phyloP scores from a whole-genome alignment of 1,140 invertebrate genomes.

The Drosophila triauraria region DNA sequence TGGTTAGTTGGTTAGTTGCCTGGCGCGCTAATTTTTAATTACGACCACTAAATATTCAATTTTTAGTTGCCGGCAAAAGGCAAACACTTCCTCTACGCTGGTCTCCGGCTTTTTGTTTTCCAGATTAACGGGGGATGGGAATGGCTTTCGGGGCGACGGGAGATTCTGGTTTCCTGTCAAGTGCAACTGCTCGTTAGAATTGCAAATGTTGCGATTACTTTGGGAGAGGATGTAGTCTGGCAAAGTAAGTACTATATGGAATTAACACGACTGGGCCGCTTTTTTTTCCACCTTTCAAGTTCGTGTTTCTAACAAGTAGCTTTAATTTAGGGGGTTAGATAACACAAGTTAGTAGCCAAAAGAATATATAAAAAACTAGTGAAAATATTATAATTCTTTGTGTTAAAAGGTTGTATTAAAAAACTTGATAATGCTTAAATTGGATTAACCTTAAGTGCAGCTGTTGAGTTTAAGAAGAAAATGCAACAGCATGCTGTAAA shows the following conservation, averaged over 20 bases:
- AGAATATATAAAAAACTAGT: too few species aligned
- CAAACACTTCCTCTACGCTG: constrained; percentile 69
- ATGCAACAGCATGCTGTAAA: too few species aligned
- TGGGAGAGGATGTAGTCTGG: constrained; percentile 26
- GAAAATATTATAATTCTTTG: too few species aligned
- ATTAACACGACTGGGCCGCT: constrained; percentile 21
- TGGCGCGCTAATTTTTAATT: constrained; percentile 81
- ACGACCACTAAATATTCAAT: constrained; percentile 82
- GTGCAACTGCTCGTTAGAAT: constrained; percentile 57
- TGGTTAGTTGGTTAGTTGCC: constrained; percentile 50
- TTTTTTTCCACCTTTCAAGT: neutral
- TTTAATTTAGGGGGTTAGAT: neutral
- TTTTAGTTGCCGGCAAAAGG: constrained; percentile 69
- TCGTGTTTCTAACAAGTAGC: neutral
- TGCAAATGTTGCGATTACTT: constrained; percentile 71
- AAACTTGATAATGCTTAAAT: too few species aligned
- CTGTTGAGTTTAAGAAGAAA: too few species aligned
- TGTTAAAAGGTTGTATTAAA: too few species aligned
- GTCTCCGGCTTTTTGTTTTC: constrained; percentile 57
- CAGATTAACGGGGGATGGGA: constrained; percentile 51
- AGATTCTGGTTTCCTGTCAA: constrained; percentile 66
- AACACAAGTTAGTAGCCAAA: too few species aligned
- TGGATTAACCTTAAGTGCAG: too few species aligned
- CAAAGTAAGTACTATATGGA: constrained; percentile 17
- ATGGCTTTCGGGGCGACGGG: neutral